A percentile compares a stretch with the other conserved stretches of the same genome.
phyloP scores from a whole-genome alignment of 2,888 invertebrate genomes.

The Acronicta alni region DNA sequence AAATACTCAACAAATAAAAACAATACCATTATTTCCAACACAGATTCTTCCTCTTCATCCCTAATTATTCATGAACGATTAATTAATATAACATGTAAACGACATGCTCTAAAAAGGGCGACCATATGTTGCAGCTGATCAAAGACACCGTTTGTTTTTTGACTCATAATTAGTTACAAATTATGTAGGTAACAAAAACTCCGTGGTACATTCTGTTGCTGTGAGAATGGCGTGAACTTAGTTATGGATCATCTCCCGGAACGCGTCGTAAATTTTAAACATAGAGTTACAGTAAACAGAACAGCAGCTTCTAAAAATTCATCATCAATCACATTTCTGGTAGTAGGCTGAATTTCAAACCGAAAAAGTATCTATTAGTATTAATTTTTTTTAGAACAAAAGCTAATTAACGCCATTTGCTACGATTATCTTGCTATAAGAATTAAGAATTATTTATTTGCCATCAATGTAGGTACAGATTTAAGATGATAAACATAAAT shows the following conservation, averaged over 20 bases:
- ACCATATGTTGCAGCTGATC: constrained; percentile 62
- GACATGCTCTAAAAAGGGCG: constrained; percentile 48
- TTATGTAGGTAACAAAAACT: constrained; percentile 77
- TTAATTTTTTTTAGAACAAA: no score
- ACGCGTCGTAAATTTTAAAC: constrained; percentile 55
- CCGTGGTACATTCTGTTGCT: constrained; percentile 25
- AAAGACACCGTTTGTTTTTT: constrained; percentile 69
- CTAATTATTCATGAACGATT: constrained; percentile 57
- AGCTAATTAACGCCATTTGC: no score
- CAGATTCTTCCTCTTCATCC: constrained; percentile 38
- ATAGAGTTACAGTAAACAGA: constrained; percentile 56
- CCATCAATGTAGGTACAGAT: no score
- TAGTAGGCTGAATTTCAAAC: not conserved
- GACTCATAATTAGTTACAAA: constrained; percentile 80
- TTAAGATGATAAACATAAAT: no score
- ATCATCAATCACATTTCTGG: constrained; percentile 27
- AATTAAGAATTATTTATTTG: no score
- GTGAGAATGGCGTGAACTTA: constrained; percentile 62
- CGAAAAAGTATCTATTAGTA: no score
- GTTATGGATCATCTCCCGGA: constrained; percentile 61
- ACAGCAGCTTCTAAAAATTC: constrained; percentile 25
- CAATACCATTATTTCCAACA: constrained; percentile 33
- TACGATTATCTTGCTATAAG: no score
- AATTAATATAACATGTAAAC: constrained; percentile 66
- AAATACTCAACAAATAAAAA: constrained; percentile 45